A percentile compares a stretch with the other conserved stretches of the same genome.
These are phyloP conservation scores for Cotesia congregata DNA, from an alignment of 2,888 invertebrate genomes.

Conservation along the genomic window DNA sequence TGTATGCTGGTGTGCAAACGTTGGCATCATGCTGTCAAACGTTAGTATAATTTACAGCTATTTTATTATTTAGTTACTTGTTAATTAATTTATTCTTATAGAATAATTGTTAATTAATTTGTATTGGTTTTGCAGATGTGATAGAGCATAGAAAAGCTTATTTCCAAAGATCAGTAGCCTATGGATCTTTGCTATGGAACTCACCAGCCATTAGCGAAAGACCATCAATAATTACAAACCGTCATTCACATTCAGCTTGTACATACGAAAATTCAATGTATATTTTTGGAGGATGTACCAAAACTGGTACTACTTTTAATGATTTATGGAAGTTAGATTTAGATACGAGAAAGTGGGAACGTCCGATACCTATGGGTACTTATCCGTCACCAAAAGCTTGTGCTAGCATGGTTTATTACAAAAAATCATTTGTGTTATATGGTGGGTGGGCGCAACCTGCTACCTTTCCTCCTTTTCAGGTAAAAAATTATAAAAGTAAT, in stretches of 20 bases:
- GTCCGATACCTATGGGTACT: slow-evolving; percentile 85
- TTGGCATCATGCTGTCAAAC: slow-evolving; percentile 87
- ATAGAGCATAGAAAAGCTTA: slow-evolving; percentile 81
- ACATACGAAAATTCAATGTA: slow-evolving; percentile 89
- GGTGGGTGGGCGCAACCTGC: slow-evolving; percentile 97
- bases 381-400: slow-evolving; percentile 98
- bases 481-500: slow-evolving; percentile 55
- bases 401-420: slow-evolving; percentile 91
- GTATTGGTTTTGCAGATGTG: slow-evolving; percentile 77
- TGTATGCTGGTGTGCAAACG: slow-evolving; percentile 89
- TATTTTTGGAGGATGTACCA: slow-evolving; percentile 96
- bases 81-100: not conserved
- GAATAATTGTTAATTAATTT: not conserved
- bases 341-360: slow-evolving; percentile 86
- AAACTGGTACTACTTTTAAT: slow-evolving; percentile 94
- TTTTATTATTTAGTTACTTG: not conserved
- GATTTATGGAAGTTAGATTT: slow-evolving; percentile 96
- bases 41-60: slow-evolving; percentile 73
- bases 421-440: slow-evolving; percentile 87
- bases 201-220: slow-evolving; percentile 74
- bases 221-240: slow-evolving; percentile 85
- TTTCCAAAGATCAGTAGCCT: slow-evolving; percentile 82
- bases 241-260: slow-evolving; percentile 94
- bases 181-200: slow-evolving; percentile 84
- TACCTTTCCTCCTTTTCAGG: slow-evolving; percentile 86